phyloP scores from a whole-genome alignment of 1,140 invertebrate genomes.

The Euwallacea similis region DNA sequence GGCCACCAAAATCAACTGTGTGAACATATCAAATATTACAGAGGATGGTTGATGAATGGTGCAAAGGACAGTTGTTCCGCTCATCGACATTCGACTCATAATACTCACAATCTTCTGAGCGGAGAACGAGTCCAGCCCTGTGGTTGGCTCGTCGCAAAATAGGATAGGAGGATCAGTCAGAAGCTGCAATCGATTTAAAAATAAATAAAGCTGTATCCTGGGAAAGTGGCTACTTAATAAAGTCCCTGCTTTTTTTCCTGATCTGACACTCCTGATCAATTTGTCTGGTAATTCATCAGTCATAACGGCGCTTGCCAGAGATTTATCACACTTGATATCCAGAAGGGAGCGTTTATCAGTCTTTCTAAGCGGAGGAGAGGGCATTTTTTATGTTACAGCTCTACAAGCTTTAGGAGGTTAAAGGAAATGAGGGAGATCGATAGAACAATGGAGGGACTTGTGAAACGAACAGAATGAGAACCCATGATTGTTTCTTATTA shows the following conservation, averaged over 20 bases:
- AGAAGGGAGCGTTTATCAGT: slow-evolving; percentile 24
- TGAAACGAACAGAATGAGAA: too few relatives aligned
- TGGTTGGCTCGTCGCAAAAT: slow-evolving; percentile 97
- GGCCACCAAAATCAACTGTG: slow-evolving; percentile 82
- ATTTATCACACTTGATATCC: slow-evolving; percentile 13
- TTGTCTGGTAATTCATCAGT: slow-evolving; percentile 12
- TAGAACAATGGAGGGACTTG: too few relatives aligned
- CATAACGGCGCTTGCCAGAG: slow-evolving; percentile 15
- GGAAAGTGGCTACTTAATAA: neutral
- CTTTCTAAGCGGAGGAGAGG: slow-evolving; percentile 3
- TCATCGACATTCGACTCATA: slow-evolving; percentile 65
- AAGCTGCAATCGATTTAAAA: slow-evolving; percentile 59
- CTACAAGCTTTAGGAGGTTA: slow-evolving; percentile 1
- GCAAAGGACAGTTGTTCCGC: slow-evolving; percentile 85
- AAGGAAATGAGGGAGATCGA: neutral
- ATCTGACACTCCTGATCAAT: slow-evolving; percentile 10
- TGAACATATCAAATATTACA: slow-evolving; percentile 86
- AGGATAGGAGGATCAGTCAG: slow-evolving; percentile 89
- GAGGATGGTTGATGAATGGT: slow-evolving; percentile 98
- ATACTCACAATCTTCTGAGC: slow-evolving; percentile 83
- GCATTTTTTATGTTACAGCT: slow-evolving; percentile 7
- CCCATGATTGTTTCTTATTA: too few relatives aligned
- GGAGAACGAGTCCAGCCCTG: slow-evolving; percentile 89
- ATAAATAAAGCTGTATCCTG: neutral
- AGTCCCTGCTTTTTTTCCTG: slow-evolving; percentile 4